Percentiles rank a stretch among this genome's conserved stretches.
These are phyloP conservation scores for Chrosomus eos DNA, from an alignment of 2,797 vertebrate genomes.

Conservation along the genomic window DNA sequence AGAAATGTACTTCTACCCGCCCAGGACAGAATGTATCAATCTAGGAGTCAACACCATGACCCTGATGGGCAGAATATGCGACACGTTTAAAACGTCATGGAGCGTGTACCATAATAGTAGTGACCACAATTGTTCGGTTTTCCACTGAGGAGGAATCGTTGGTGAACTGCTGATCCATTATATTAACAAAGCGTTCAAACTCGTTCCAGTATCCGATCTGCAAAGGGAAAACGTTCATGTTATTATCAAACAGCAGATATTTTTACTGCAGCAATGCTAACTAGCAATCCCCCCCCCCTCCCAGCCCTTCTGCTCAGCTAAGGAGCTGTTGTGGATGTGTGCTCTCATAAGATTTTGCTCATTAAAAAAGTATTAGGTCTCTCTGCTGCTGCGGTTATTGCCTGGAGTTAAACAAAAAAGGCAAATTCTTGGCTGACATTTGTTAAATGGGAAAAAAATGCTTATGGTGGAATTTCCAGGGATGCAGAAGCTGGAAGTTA, in stretches of 20 bases:
- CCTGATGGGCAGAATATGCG: conserved; percentile 87
- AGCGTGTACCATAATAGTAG: conserved; percentile 99
- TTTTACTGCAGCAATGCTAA: conserved; percentile 44
- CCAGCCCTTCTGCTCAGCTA: neutral
- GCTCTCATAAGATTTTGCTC: conserved; percentile 61
- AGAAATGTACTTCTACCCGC: conserved; percentile 86
- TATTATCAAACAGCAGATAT: conserved; percentile 55
- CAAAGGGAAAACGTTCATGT: conserved; percentile 69
- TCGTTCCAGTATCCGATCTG: conserved; percentile 99
- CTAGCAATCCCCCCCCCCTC: neutral
- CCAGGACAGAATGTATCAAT: conserved; percentile 87
- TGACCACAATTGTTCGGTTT: conserved; percentile 99
- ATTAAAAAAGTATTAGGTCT: conserved; percentile 67
- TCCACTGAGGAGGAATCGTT: conserved; percentile 95
- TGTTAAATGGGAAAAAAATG: conserved; percentile 43
- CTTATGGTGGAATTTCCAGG: conserved; percentile 31
- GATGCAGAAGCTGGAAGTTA: conserved; percentile 12
- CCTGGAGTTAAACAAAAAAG: conserved; percentile 50
- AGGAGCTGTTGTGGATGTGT: conserved; percentile 43
- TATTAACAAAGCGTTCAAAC: conserved; percentile 95
- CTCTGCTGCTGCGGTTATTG: conserved; percentile 53
- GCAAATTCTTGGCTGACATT: conserved; percentile 27
- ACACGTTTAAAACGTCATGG: conserved; percentile 83
- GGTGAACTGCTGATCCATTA: conserved; percentile 89
- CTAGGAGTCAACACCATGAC: conserved; percentile 85